Conservation (phyloP, 1,140 invertebrate species). For the Anagrus nilaparvatae region DNA sequence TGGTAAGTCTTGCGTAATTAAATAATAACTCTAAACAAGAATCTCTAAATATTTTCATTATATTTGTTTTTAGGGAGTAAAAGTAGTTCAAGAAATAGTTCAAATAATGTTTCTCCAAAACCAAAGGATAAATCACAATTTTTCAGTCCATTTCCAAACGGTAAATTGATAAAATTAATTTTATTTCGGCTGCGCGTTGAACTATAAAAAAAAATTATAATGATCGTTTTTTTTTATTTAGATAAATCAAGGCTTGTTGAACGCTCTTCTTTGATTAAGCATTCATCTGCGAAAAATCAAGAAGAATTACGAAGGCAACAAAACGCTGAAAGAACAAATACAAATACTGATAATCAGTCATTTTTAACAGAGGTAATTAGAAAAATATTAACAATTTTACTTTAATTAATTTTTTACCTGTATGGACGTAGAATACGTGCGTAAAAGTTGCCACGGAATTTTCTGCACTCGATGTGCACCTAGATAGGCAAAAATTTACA, state of each 20-base stretch:
- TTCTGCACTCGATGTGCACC: too few species aligned
- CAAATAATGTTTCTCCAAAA: constrained; percentile 31
- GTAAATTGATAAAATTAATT: constrained; percentile 32
- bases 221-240: constrained; percentile 10
- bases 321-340: constrained; percentile 56
- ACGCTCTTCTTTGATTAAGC: constrained; percentile 81
- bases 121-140: constrained; percentile 50
- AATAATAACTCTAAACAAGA: constrained; percentile 22
- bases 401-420: constrained; percentile 4
- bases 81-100: constrained; percentile 35
- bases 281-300: constrained; percentile 54
- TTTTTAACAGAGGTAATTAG: constrained; percentile 70
- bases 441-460: too few species aligned
- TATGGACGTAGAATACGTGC: too few species aligned
- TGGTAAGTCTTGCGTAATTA: constrained; percentile 45
- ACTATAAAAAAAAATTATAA: neutral
- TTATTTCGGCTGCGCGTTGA: constrained; percentile 1
- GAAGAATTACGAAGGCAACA: constrained; percentile 56
- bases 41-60: too few species aligned
- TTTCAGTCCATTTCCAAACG: constrained; percentile 68
- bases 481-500: too few species aligned
- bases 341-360: constrained; percentile 76
- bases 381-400: constrained; percentile 8
- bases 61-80: constrained; percentile 33
- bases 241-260: constrained; percentile 68